Base-by-base conservation (phyloP, 2,888 invertebrate genomes). In the Kuschelorhynchus macadamiae region DNA sequence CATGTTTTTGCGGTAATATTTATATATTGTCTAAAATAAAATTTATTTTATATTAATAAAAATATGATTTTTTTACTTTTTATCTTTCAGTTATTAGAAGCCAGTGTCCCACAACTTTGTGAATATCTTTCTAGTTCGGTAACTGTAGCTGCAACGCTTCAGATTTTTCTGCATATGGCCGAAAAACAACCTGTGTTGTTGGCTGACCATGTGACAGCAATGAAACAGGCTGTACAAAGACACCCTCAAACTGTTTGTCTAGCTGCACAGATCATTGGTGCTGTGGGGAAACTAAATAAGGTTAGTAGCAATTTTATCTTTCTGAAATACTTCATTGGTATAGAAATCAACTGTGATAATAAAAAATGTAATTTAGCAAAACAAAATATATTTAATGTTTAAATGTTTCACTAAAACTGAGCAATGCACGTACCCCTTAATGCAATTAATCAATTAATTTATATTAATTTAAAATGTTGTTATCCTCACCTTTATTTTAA, bases 81-180 rank as follows among this genome's bases (percentile, higher is more conserved):
- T 36, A 53, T 53, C 56, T 77, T 80, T 32, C 80, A 92, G 89
- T 84, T 95, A 2, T 83, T 97, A 74, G 92, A 93, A 83, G 90
- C 92, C 0, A 93, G 94, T 78, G 88, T 97, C 46, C 90, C 93
- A 0, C 92, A 93, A 81, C 86, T 97, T 65, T 89, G 93, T 78
- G 92, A 92, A 44, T 94, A 93, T 79, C 84, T 96, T 57, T 84
- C 86, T 60, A 86, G 85, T 76, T 85, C 88, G 16, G 86, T 88
- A 61, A 88, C 89, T 17, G 87, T 88, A 11, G 84, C 87, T 17
- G 87, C 90, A 46, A 90, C 92, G 18, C 86, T 93, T 78, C 89
- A 90, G 79, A 91, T 95, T 70, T 89, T 96, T 76, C 86, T 91
- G 17, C 90, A 92, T 77, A 87, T 95, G 84, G 90, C 92, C 7